phyloP scores from a whole-genome alignment of 2,797 vertebrate species.

The Champsocephalus gunnari region DNA sequence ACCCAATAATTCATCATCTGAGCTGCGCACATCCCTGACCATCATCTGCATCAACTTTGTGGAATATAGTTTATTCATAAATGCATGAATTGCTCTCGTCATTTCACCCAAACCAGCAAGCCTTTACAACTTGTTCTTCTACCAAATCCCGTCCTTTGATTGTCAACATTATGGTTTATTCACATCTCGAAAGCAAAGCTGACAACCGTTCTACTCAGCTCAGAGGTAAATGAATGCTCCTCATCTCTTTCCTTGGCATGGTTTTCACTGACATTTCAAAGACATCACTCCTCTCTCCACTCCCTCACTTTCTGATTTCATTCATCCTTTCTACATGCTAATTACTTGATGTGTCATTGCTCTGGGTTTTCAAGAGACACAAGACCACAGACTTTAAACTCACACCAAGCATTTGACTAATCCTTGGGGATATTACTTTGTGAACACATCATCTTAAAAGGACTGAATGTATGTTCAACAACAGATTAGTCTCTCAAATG shows the following conservation, averaged over 20 bases:
- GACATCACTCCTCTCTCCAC: constrained; percentile 45
- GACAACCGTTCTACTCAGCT: constrained; percentile 49
- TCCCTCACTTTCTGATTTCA: constrained; percentile 35
- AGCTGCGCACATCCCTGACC: constrained; percentile 45
- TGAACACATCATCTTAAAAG: constrained; percentile 1
- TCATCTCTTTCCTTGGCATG: constrained; percentile 13
- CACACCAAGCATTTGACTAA: constrained; percentile 33
- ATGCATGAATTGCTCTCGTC: constrained; percentile 36
- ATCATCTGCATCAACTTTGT: constrained; percentile 38
- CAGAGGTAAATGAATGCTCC: constrained; percentile 65
- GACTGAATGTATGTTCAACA: background rate
- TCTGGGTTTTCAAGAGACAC: constrained; percentile 43
- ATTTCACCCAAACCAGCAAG: constrained; percentile 24
- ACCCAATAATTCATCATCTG: constrained; percentile 58
- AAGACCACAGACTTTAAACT: constrained; percentile 32
- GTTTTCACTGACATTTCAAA: constrained; percentile 64
- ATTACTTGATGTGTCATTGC: constrained; percentile 61
- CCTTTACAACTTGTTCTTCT: constrained; percentile 37
- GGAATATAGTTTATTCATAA: constrained; percentile 54
- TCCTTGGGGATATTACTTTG: constrained; percentile 15
- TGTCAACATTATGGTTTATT: constrained; percentile 55
- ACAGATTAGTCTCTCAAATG: constrained; percentile 16
- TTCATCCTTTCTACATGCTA: constrained; percentile 61
- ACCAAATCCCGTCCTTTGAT: constrained; percentile 54
- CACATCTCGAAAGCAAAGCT: constrained; percentile 48